These are phyloP conservation scores for Scaptomyza cyrtandrae DNA, from an alignment of 2,888 invertebrate species.

Conservation along the genomic window DNA sequence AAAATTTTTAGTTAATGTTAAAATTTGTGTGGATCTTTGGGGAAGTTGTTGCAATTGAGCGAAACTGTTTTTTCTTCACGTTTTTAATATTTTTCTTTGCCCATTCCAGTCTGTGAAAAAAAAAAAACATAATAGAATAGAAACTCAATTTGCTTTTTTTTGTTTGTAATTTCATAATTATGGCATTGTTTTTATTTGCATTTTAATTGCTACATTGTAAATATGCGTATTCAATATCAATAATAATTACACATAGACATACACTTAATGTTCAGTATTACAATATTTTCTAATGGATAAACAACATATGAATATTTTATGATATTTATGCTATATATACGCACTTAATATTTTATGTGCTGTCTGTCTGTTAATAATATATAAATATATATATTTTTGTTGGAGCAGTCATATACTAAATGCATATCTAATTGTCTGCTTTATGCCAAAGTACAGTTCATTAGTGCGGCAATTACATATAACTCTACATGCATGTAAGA, in stretches of 20 bases:
- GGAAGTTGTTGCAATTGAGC: background rate
- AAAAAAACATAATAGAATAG: too few relatives aligned
- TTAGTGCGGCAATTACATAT: conserved; percentile 51
- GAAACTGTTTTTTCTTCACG: too few relatives aligned
- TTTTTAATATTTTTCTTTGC: too few relatives aligned
- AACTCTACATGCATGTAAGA: background rate
- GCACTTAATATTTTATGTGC: conserved; percentile 52
- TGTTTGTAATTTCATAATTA: conserved; percentile 77
- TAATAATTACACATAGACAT: conserved; percentile 78
- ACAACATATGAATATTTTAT: conserved; percentile 62
- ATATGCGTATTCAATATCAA: conserved; percentile 74
- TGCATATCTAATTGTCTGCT: conserved; percentile 62
- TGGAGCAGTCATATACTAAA: conserved; percentile 35
- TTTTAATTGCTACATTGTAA: conserved; percentile 76
- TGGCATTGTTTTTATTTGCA: conserved; percentile 76
- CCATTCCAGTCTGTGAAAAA: too few relatives aligned
- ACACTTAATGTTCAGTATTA: conserved; percentile 48
- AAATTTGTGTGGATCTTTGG: too few relatives aligned
- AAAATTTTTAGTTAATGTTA: background rate
- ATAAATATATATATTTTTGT: conserved; percentile 19
- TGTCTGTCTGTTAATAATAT: conserved; percentile 32
- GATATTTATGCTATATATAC: conserved; percentile 30
- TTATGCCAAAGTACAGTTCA: conserved; percentile 56
- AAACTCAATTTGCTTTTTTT: conserved; percentile 11
- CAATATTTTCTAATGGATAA: conserved; percentile 60